A percentile compares a stretch with the other conserved stretches of the same genome.
Conservation (phyloP, 1,140 invertebrate genomes). For the Hypsibius dujardini region DNA sequence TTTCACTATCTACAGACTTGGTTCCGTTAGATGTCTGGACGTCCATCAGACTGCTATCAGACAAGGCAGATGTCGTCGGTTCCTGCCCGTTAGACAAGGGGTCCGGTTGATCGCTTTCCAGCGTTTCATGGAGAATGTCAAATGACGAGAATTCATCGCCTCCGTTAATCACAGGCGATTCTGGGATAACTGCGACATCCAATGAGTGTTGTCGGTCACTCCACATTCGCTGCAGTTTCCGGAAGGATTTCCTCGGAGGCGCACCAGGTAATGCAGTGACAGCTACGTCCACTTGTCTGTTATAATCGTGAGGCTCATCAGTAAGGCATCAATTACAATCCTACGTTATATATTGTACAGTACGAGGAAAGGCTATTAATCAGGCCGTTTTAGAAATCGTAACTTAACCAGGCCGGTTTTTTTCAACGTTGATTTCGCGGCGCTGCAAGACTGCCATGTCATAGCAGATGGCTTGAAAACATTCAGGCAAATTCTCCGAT, state of each 20-base stretch:
- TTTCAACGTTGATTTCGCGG: no score
- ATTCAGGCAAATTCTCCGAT: no score
- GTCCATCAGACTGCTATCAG: background rate
- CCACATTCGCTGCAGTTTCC: background rate
- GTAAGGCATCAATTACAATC: background rate
- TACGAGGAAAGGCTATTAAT: no score
- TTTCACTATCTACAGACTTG: background rate
- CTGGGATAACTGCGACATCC: background rate
- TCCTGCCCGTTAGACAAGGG: background rate
- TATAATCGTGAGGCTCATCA: no score
- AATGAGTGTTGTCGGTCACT: background rate
- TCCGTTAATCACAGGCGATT: background rate
- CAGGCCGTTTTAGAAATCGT: no score
- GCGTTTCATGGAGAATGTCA: no score
- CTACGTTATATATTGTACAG: no score
- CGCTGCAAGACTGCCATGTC: no score
- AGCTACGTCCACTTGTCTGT: background rate
- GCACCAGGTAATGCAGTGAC: background rate
- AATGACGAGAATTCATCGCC: background rate
- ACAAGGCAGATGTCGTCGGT: background rate
- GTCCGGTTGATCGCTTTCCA: no score
- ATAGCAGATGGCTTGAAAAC: no score
- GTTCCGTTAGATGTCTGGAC: background rate
- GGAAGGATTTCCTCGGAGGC: slow-evolving; percentile 8
- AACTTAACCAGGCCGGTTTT: no score